These are phyloP conservation scores for Amphipoea oculea DNA, from an alignment of 2,888 invertebrate genomes.

Conservation along the genomic window DNA sequence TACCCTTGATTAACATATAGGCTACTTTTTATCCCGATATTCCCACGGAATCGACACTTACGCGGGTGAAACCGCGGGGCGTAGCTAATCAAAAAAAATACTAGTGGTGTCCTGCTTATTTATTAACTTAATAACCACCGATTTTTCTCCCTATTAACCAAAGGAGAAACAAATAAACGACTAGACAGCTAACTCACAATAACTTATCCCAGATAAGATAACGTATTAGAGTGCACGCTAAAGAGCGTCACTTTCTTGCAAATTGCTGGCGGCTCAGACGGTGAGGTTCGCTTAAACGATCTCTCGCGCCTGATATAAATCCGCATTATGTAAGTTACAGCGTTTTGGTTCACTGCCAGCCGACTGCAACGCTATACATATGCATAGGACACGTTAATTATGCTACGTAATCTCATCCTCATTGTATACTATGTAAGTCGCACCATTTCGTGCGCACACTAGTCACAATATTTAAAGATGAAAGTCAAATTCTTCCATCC, in stretches of 20 bases:
- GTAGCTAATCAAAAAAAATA: no score
- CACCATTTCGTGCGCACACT: no score
- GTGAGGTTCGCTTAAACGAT: conserved; percentile 64
- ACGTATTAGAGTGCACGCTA: conserved; percentile 63
- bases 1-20: no score
- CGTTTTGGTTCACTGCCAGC: conserved; percentile 89
- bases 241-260: conserved; percentile 75
- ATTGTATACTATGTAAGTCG: no score
- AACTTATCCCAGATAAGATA: conserved; percentile 70
- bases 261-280: conserved; percentile 83
- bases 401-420: no score
- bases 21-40: no score
- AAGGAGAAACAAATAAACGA: conserved; percentile 18
- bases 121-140: neutral
- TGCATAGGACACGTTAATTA: conserved; percentile 54
- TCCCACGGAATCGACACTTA: no score
- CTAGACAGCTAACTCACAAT: conserved; percentile 44
- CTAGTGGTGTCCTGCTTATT: neutral
- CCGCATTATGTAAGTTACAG: conserved; percentile 87
- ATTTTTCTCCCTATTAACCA: neutral
- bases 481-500: no score
- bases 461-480: no score
- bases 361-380: conserved; percentile 71
- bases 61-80: no score
- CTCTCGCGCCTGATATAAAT: conserved; percentile 83